A percentile compares a stretch with the other conserved stretches of the same genome.
These are phyloP conservation scores for Ophonus ardosiacus DNA, from an alignment of 2,888 invertebrate genomes.

Conservation along the genomic window DNA sequence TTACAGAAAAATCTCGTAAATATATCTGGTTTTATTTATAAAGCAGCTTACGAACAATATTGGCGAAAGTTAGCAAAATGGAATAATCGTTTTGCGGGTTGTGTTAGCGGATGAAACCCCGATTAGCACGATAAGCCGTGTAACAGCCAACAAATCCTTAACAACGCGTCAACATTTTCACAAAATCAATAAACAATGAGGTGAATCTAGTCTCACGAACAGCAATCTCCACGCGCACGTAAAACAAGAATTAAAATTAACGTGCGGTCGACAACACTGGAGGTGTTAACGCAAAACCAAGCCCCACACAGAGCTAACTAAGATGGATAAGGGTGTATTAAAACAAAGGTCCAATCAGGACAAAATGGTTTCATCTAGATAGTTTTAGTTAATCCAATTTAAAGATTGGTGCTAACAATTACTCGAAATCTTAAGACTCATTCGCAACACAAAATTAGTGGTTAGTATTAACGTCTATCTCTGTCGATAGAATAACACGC, in stretches of 20 bases:
- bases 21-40: neutral
- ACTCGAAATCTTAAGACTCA: no score
- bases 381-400: neutral
- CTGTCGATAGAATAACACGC: no score
- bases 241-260: conserved; percentile 57
- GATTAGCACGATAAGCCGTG: conserved; percentile 30
- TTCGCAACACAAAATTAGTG: no score
- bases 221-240: conserved; percentile 35
- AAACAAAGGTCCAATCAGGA: neutral
- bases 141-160: conserved; percentile 46
- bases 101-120: neutral
- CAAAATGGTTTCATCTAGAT: neutral
- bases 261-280: conserved; percentile 34
- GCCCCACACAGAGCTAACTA: conserved; percentile 69
- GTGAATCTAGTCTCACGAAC: conserved; percentile 24
- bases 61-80: conserved; percentile 1
- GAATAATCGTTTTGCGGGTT: neutral
- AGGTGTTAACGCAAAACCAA: neutral
- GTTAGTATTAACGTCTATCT: no score
- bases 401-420: no score
- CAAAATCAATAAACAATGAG: conserved; percentile 57
- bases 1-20: neutral
- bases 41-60: neutral
- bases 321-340: conserved; percentile 71
- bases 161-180: conserved; percentile 40